A percentile compares a stretch with the other conserved stretches of the same genome.
Evolutionary conservation across 2,888 invertebrate genomes (phyloP).

Genomic region (Pyrochroa serraticornis): DNA sequence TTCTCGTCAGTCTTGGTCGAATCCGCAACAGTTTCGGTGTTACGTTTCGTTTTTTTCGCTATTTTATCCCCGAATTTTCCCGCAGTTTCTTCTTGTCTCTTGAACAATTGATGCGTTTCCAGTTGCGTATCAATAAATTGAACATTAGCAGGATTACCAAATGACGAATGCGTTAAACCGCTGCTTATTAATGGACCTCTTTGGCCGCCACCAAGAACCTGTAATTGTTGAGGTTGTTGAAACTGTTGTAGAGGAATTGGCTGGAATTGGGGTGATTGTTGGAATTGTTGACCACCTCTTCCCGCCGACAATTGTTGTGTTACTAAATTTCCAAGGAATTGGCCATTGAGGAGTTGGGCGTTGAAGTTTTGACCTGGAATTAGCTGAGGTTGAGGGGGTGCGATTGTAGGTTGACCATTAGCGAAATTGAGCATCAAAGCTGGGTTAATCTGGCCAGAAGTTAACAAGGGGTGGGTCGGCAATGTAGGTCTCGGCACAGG

Average conservation of each 20-base stretch:
- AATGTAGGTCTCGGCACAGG: constrained; percentile 62
- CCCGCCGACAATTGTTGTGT: constrained; percentile 40
- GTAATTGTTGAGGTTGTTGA: constrained; percentile 41
- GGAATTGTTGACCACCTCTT: constrained; percentile 33
- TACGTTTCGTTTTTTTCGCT: constrained; percentile 36
- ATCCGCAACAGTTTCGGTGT: constrained; percentile 12
- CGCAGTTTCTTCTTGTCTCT: constrained; percentile 48
- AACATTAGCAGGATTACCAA: constrained; percentile 66
- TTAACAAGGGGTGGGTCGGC: constrained; percentile 62
- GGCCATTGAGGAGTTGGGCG: constrained; percentile 69
- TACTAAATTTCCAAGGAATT: constrained; percentile 59
- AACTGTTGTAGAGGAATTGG: constrained; percentile 14
- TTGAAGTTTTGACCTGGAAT: constrained; percentile 63
- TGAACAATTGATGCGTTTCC: constrained; percentile 61
- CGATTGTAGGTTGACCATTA: constrained; percentile 46
- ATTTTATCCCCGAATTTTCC: constrained; percentile 38
- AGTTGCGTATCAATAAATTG: constrained; percentile 65
- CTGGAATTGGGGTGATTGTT: constrained; percentile 19
- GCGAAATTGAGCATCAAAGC: constrained; percentile 63
- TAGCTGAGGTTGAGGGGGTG: constrained; percentile 55
- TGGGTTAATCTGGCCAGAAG: constrained; percentile 70
- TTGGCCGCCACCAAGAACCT: constrained; percentile 28
- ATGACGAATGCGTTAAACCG: constrained; percentile 53
- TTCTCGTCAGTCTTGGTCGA: constrained; percentile 33
- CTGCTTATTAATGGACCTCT: constrained; percentile 40